Evolutionary conservation across 2,113 vertebrate species (phyloP), one percentile per base, ranked within the genome.

Genomic region (Saccopteryx leptura): DNA sequence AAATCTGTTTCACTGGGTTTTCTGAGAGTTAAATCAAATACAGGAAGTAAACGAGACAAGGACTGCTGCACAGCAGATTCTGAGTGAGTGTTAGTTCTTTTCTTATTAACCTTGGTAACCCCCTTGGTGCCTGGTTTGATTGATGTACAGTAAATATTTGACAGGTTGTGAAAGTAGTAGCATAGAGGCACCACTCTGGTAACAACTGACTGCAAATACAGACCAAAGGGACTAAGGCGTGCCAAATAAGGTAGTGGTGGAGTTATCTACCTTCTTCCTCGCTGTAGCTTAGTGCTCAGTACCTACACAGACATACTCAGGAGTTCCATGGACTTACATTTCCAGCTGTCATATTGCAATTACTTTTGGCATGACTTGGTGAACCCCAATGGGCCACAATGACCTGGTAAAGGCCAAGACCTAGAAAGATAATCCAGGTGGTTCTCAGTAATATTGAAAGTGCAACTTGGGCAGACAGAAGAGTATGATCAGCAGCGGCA

Each of bases 11-110:
- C 48, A 21, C 26, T 56, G 71, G 60, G 14, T 72, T 86, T 96
- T 78, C 87, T 90, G 74, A 72, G 14, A 54, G 54, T 84, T 78
- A 66, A 89, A 81, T 88, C 91, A 88, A 72, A 80, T 54, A 91
- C 86, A 81, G 76, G 66, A 68, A 86, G 56, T 71, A 74, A 88
- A 86, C 91, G 71, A 96, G 90, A 88, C 8, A 17, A 54, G 31
- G 48, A 14, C 54, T 75, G 10, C 5, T 75, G 2, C 6, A 9
- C 23, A 31, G 46, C 66, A 80, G 18, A 18, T 82, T 54, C 68
- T 95, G 50, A 95, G 26, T 80, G 89, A 71, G 85, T 88, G 63
- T 94, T 82, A 79, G 88, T 85, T 78, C 46, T 93, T 89, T 76
- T 83, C 68, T 92, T 88, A 80, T 52, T 81, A 92, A 56, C 58